These are phyloP conservation scores for Agrochola lychnidis DNA, from an alignment of 2,888 invertebrate genomes.

Conservation along the genomic window DNA sequence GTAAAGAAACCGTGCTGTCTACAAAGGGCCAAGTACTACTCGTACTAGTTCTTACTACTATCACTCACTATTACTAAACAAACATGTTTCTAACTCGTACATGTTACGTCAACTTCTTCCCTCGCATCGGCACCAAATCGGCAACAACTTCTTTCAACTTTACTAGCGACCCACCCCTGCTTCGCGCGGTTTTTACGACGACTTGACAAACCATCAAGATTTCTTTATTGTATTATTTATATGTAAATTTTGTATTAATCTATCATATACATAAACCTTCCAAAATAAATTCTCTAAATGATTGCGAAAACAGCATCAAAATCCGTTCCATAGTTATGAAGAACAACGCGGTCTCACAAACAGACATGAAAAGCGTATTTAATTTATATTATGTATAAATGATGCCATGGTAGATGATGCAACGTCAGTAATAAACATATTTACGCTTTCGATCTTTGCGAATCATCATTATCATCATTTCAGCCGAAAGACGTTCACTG, in stretches of 20 bases:
- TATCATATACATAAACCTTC: background rate
- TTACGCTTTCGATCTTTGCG: background rate
- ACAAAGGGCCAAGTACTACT: background rate
- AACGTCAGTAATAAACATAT: too few relatives aligned
- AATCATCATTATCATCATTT: too few relatives aligned
- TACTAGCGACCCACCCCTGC: background rate
- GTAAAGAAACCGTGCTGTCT: background rate
- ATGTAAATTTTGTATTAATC: background rate
- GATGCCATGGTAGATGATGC: background rate
- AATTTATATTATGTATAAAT: too few relatives aligned
- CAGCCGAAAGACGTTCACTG: too few relatives aligned
- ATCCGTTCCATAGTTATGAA: background rate
- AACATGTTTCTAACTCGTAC: constrained; percentile 12
- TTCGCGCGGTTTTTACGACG: background rate
- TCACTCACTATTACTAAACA: background rate
- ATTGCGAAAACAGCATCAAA: background rate
- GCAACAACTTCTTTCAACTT: background rate
- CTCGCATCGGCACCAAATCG: background rate
- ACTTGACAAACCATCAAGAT: too few relatives aligned
- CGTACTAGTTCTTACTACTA: background rate
- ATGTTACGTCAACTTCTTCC: background rate
- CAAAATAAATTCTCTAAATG: background rate
- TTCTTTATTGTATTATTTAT: background rate
- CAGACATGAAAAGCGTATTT: too few relatives aligned
- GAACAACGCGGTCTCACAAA: background rate